Percentiles rank a stretch among this genome's conserved stretches.
These are phyloP conservation scores for Percopsis transmontana DNA, from an alignment of 2,113 vertebrate species.

Conservation along the genomic window DNA sequence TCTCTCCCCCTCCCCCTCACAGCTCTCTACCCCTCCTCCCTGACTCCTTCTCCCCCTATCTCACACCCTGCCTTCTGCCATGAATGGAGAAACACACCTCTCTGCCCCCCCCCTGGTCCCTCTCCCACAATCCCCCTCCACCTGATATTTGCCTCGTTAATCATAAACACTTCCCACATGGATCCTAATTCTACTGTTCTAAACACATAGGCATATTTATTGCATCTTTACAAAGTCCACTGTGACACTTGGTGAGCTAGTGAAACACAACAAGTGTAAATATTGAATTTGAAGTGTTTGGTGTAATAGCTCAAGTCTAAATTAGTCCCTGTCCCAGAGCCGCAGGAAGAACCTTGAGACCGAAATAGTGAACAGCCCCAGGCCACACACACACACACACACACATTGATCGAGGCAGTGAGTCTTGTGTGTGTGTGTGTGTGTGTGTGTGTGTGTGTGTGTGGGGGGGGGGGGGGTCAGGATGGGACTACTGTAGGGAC, in stretches of 20 bases:
- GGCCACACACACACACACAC: conserved; percentile 14
- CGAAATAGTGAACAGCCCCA: conserved; percentile 46
- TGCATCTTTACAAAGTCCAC: too few relatives aligned
- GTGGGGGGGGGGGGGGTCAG: conserved; percentile 6
- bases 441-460: not conserved
- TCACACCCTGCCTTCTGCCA: conserved; percentile 26
- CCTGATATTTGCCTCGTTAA: too few relatives aligned
- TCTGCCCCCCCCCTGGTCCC: not conserved
- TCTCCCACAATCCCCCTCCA: too few relatives aligned
- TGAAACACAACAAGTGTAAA: conserved; percentile 18
- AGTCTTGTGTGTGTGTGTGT: conserved; percentile 47
- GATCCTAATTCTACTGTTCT: too few relatives aligned
- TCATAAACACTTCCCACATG: too few relatives aligned
- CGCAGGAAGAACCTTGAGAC: conserved; percentile 49
- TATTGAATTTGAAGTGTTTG: not conserved
- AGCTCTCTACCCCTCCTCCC: not conserved
- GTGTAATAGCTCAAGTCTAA: conserved; percentile 35
- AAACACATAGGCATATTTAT: not conserved
- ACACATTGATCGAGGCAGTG: conserved; percentile 28
- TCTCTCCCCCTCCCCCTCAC: not conserved
- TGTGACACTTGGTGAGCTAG: conserved; percentile 8
- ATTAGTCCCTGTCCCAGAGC: conserved; percentile 47
- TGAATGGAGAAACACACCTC: conserved; percentile 9
- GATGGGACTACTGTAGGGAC: conserved; percentile 61
- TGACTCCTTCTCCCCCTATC: conserved; percentile 11